Evolutionary conservation across 2,888 invertebrate species (phyloP), one percentile per base, ranked within the genome.

Genomic region (Phorcus lineatus): DNA sequence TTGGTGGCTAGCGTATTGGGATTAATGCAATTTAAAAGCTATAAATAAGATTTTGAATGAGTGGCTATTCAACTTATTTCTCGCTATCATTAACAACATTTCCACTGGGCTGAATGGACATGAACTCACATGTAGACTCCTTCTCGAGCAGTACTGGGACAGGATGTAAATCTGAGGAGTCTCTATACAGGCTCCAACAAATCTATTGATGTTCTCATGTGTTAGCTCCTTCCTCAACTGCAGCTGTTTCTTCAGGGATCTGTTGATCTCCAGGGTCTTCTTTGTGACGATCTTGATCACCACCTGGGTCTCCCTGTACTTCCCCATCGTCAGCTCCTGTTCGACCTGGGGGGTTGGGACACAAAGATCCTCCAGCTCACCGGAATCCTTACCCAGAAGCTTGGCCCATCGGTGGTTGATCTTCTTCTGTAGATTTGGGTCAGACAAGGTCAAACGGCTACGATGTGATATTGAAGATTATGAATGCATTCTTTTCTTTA

Each of bases 201-300:
- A 92, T 17, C 91, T 83, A 80, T 92, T 91, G 54, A 93, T 88
- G 83, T 93, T 93, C 74, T 93, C 93, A 77, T 93, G 91, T 22
- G 88, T 88, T 75, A 92, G 81, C 79, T 93, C 92, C 83, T 92
- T 92, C 81, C 92, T 83, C 53, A 91, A 80, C 81, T 91, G 90
- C 40, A 93, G 84, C 75, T 92, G 91, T 82, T 92, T 91, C 83
- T 91, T 92, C 80, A 92, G 81, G 1, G 88, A 86, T 31, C 92
- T 80, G 53, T 89, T 92, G 31, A 93, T 84, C 70, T 91, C 91
- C 57, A 92, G 86, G 76, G 87, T 88, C 80, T 90, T 88, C 77
- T 87, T 89, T 11, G 85, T 83, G 40, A 92, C 82, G 91, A 97
- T 97, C 92, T 98, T 98, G 86, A 98, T 96, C 82, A 98, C 95